A percentile compares a stretch with the other conserved stretches of the same genome.
Evolutionary conservation across 1,140 invertebrate species (phyloP).

Genomic region (Dermatophagoides farinae): DNA sequence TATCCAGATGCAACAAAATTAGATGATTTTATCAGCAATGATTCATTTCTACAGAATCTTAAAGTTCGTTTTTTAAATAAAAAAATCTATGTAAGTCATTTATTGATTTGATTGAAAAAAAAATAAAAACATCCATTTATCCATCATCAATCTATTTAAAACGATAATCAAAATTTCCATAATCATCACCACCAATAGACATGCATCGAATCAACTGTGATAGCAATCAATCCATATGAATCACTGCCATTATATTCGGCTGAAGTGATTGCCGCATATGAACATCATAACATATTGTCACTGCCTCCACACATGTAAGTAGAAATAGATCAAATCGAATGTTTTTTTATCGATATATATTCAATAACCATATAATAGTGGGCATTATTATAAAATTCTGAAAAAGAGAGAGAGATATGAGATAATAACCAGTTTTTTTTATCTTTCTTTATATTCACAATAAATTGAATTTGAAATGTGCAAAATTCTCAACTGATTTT

Average conservation of each 20-base stretch:
- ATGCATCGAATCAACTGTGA: conserved; percentile 47
- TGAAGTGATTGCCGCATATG: conserved; percentile 50
- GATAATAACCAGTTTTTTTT: too few relatives aligned
- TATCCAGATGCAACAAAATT: conserved; percentile 46
- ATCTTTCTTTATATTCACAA: too few relatives aligned
- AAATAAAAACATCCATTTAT: neutral
- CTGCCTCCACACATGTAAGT: conserved; percentile 66
- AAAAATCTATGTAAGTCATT: conserved; percentile 47
- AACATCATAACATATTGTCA: conserved; percentile 53
- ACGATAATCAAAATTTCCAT: too few relatives aligned
- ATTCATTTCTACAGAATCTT: conserved; percentile 49
- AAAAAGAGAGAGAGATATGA: too few relatives aligned
- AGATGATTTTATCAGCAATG: conserved; percentile 49
- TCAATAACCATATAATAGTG: conserved; percentile 11
- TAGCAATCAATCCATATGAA: conserved; percentile 57
- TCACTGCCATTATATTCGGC: conserved; percentile 51
- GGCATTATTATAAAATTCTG: too few relatives aligned
- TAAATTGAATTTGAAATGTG: too few relatives aligned
- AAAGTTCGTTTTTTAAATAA: conserved; percentile 51
- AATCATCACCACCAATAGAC: too few relatives aligned
- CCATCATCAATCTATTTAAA: too few relatives aligned
- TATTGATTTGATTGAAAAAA: conserved; percentile 13
- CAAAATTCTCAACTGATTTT: conserved; percentile 11
- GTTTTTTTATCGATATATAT: neutral
- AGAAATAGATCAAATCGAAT: neutral